Percentiles rank a stretch among this genome's conserved stretches.
These are phyloP conservation scores for Diglossa cyanea DNA, from an alignment of 2,797 vertebrate species.

Conservation along the genomic window DNA sequence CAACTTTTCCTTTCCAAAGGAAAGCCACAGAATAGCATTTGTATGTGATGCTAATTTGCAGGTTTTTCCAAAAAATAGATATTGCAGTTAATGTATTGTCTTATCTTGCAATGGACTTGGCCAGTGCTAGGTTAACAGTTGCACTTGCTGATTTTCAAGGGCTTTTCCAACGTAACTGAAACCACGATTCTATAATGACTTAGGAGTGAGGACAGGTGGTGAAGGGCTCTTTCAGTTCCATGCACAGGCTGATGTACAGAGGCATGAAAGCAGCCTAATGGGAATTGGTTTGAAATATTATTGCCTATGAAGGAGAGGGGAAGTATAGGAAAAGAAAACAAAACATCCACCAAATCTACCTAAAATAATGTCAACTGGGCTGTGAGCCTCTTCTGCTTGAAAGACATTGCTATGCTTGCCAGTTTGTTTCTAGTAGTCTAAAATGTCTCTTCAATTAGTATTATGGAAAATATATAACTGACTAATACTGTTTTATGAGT, in stretches of 20 bases:
- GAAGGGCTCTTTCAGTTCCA: background rate
- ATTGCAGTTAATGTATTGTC: background rate
- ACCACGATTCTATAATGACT: background rate
- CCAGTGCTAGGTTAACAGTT: background rate
- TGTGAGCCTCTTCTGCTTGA: background rate
- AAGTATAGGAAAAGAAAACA: background rate
- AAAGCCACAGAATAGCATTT: background rate
- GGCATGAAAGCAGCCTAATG: background rate
- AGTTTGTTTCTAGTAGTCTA: background rate
- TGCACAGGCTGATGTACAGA: background rate
- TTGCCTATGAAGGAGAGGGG: background rate
- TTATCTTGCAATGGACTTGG: background rate
- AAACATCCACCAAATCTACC: background rate
- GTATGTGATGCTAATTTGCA: background rate
- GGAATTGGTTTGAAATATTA: background rate
- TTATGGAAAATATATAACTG: background rate
- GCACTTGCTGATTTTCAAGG: background rate
- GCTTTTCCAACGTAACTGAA: background rate
- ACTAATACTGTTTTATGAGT: background rate
- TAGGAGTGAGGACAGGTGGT: background rate
- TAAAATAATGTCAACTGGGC: background rate
- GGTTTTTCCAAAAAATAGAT: background rate
- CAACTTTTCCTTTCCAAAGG: background rate
- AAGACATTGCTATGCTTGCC: rapidly evolving
- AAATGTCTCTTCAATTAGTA: background rate